phyloP scores from a whole-genome alignment of 1,140 invertebrate genomes.

The Zaprionus ornatus region DNA sequence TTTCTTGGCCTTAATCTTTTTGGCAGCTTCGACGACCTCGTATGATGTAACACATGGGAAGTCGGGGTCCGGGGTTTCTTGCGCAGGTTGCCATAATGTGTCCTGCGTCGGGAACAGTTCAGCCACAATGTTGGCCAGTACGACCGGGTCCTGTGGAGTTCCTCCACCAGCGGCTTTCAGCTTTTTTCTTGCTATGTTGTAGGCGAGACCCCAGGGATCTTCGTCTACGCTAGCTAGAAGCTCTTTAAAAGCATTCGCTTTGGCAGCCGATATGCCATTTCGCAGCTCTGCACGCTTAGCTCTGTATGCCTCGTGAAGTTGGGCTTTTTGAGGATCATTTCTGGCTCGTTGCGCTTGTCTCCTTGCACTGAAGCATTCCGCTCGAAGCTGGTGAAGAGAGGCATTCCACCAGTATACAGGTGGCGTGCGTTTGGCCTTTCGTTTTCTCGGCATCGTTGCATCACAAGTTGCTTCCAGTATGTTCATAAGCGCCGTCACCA shows the following conservation, averaged over 20 bases:
- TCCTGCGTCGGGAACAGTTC: no score
- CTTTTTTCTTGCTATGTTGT: no score
- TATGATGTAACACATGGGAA: no score
- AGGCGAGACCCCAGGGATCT: neutral
- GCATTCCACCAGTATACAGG: neutral
- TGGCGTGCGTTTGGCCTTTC: neutral
- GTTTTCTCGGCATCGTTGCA: neutral
- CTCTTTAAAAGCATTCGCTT: neutral
- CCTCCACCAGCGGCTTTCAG: no score
- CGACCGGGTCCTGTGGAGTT: no score
- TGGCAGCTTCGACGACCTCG: no score
- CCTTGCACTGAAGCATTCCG: slow-evolving; percentile 1
- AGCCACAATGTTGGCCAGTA: no score
- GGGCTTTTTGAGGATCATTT: no score
- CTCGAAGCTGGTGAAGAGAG: neutral
- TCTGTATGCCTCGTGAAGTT: neutral
- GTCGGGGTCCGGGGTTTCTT: no score
- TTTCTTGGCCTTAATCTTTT: no score
- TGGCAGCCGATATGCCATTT: neutral
- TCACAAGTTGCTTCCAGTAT: neutral
- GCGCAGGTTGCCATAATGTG: no score
- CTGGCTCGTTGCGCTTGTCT: neutral
- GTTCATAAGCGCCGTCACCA: neutral
- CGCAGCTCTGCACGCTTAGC: neutral
- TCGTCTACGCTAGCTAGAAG: neutral